Base-by-base conservation (phyloP, 2,888 invertebrate species). In the Notocelia uddmanniana region DNA sequence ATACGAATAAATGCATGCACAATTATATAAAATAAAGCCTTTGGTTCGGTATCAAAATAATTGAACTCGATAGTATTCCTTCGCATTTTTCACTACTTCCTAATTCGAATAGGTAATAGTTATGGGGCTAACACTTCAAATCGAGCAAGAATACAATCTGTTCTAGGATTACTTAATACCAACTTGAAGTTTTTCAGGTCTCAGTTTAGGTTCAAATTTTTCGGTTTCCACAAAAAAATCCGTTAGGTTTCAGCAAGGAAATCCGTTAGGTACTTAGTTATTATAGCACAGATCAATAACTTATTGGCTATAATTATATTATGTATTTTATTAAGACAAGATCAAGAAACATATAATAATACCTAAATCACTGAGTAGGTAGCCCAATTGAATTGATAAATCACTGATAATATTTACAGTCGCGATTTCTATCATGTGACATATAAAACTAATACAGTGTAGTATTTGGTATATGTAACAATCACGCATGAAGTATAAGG, bases 1-100 rank as follows among this genome's bases (percentile, higher is more conserved):
- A 41, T 26, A 64, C 41, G 52, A 70, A 64, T 70, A 70, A 66
- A 70, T 70, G 64, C 70, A 64, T 37, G 19, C 58, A 64, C 57
- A 69, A 58, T 23, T 15, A 57, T 57, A 52, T 21, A 45, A n/a
- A 26, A 52, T 23, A 54, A 52, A 50, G 15, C 8, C 34, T 63
- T 50, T 63, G 63, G 50, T 37, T 37, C 10, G 15, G n/a, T 37
- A 37, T 21, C 64, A 37, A 64, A 21, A n/a, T 34, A n/a, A 13
- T 21, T 37, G 21, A 13, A 34, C 19, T 3, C 10, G 19, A 58
- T 31, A 18, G 15, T 18, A 57, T 26, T 31, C 34, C 57, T 34
- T 18, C 31, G 3, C 31, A 31, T 57, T 57, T 58, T n/a, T 45
- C 23, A 63, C 34, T 52, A 2, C 3, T 50, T 6, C 15, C 26